Base-by-base conservation (phyloP, 1,140 invertebrate genomes). In the Drosophila neocordata region DNA sequence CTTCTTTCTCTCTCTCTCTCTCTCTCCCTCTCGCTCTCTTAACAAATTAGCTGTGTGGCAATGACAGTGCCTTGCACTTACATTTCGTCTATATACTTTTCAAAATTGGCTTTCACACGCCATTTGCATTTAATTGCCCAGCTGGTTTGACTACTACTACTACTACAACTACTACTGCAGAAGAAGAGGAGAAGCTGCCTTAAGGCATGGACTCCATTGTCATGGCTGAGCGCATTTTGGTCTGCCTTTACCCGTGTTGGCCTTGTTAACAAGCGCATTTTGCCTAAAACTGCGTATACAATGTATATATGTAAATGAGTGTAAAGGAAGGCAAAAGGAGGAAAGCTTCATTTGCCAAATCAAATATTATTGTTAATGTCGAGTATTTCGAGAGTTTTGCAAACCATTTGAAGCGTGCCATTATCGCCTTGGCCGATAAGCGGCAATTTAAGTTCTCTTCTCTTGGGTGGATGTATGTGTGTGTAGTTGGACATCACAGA, bases 81-180 rank as follows among this genome's bases (percentile, higher is more conserved):
- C 69, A 69, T 87, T 87, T 71, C 79, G 65, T 71, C 79, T 77
- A 67, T 79, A 69, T 87, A 87, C 83, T 88, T 88, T 88, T 79
- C 75, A 69, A 88, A 88, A 87, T 88, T 87, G 83, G 76, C 83
- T 87, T 87, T 87, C 75, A 87, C 83, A 88, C 79, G 79, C 83
- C 83, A 87, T 87, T 87, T 88, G 83, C 83, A 83, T 88, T 87
- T 87, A 87, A 87, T 87, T 87, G 82, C 79, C 74, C 35, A 48
- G 55, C 18, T 15, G 15, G 53, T 20, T 18, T n/a, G n/a, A n/a
- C n/a, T n/a, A n/a, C n/a, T n/a, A n/a, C n/a, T n/a, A n/a, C n/a
- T n/a, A n/a, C n/a, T n/a, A n/a, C n/a, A 5, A 37, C 18, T 18
- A 22, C 61, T 31, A 13, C 7, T 41, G 51, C 24, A 44, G 41